phyloP scores from a whole-genome alignment of 2,888 invertebrate genomes.

The Coenonympha glycerion region DNA sequence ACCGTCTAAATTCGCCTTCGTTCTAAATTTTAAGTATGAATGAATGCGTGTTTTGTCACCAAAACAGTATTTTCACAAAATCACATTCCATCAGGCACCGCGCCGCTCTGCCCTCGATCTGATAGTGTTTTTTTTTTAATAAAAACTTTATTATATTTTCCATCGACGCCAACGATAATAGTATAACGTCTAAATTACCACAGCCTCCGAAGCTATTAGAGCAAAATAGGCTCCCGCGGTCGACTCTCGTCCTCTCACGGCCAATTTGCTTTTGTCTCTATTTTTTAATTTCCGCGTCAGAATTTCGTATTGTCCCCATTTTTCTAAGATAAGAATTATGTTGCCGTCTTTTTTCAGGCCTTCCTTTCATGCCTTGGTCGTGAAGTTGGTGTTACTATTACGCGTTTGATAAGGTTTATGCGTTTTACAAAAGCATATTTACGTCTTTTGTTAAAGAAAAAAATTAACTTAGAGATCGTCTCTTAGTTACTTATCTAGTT shows the following conservation, averaged over 20 bases:
- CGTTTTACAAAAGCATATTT: constrained; percentile 15
- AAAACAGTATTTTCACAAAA: too few relatives aligned
- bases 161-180: neutral
- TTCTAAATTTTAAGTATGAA: neutral
- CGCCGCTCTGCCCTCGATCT: too few relatives aligned
- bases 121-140: neutral
- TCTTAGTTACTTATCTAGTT: neutral
- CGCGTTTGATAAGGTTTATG: constrained; percentile 32
- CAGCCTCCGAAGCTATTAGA: constrained; percentile 34
- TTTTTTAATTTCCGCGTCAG: constrained; percentile 62
- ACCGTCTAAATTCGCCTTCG: too few relatives aligned
- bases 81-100: too few relatives aligned
- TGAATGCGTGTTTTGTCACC: too few relatives aligned
- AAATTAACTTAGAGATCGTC: neutral
- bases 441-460: neutral
- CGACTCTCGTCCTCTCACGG: constrained; percentile 47
- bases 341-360: constrained; percentile 38
- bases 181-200: neutral
- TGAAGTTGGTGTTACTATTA: constrained; percentile 21
- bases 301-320: constrained; percentile 53
- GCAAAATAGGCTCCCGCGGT: constrained; percentile 44
- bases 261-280: constrained; percentile 62
- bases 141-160: neutral
- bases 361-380: constrained; percentile 25
- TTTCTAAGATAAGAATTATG: constrained; percentile 43